Percentiles rank a stretch among this genome's conserved stretches.
Conservation (phyloP, 2,888 invertebrate species). For the Aporophyla nigra region DNA sequence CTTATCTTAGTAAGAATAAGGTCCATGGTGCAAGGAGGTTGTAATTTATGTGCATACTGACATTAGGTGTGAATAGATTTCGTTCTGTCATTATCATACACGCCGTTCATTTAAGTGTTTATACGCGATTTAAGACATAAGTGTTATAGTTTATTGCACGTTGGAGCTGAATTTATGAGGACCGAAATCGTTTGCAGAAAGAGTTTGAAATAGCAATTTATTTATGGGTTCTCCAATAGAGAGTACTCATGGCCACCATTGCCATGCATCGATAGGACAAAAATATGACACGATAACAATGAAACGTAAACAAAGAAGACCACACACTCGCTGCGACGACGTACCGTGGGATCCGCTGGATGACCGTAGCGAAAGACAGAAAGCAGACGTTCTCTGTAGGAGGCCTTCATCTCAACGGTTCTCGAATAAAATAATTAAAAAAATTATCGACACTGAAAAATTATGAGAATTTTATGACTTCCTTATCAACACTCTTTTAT, state of each 20-base stretch:
- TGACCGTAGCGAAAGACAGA: too few relatives aligned
- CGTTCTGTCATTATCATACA: constrained; percentile 70
- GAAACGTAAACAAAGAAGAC: too few relatives aligned
- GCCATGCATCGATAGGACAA: not conserved
- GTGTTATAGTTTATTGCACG: constrained; percentile 40
- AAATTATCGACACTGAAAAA: too few relatives aligned
- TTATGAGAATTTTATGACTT: too few relatives aligned
- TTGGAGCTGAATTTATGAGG: constrained; percentile 38
- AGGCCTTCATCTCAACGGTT: too few relatives aligned
- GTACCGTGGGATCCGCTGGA: too few relatives aligned
- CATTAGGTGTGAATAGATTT: constrained; percentile 72
- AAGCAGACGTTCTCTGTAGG: too few relatives aligned
- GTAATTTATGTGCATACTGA: constrained; percentile 74
- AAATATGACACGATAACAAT: too few relatives aligned
- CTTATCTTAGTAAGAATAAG: constrained; percentile 57
- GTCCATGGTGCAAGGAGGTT: constrained; percentile 24
- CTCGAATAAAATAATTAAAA: too few relatives aligned
- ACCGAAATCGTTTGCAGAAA: constrained; percentile 21
- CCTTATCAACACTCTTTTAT: too few relatives aligned
- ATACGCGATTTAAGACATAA: constrained; percentile 54
- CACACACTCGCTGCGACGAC: too few relatives aligned
- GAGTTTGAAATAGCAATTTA: not conserved
- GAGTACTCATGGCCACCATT: not conserved
- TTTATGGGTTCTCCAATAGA: too few relatives aligned
- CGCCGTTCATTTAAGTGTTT: constrained; percentile 41